phyloP scores from a whole-genome alignment of 2,888 invertebrate species.

The Amitus sp. region DNA sequence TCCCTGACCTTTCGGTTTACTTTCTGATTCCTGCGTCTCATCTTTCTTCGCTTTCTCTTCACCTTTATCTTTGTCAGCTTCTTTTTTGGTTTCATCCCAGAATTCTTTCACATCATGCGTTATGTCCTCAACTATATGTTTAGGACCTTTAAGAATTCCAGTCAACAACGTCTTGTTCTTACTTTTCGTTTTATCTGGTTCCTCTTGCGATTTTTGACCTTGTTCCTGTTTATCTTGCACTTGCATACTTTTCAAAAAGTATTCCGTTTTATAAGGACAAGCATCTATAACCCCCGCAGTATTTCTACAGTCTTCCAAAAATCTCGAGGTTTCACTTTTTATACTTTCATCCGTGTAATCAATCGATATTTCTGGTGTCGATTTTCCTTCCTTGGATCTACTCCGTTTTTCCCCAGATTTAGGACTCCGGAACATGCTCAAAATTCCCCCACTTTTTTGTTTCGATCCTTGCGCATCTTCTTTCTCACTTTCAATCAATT shows the following conservation, averaged over 20 bases:
- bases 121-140: slow-evolving; percentile 32
- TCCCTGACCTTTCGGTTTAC: too few relatives aligned
- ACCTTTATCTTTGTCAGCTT: slow-evolving; percentile 8
- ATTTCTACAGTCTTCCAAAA: slow-evolving; percentile 56
- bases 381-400: slow-evolving; percentile 54
- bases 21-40: too few relatives aligned
- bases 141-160: slow-evolving; percentile 31
- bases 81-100: slow-evolving; percentile 38
- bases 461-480: slow-evolving; percentile 30
- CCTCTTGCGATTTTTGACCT: slow-evolving; percentile 17
- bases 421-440: slow-evolving; percentile 56
- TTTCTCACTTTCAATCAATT: neutral
- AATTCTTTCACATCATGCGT: slow-evolving; percentile 39
- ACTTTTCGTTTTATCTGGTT: slow-evolving; percentile 14
- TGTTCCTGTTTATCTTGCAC: neutral
- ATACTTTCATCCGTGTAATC: slow-evolving; percentile 46
- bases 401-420: slow-evolving; percentile 52
- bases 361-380: slow-evolving; percentile 48
- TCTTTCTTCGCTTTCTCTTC: too few relatives aligned
- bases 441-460: slow-evolving; percentile 50
- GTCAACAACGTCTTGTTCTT: slow-evolving; percentile 7
- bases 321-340: slow-evolving; percentile 49
- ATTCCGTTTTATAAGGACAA: slow-evolving; percentile 44
- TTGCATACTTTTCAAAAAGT: slow-evolving; percentile 26
- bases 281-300: slow-evolving; percentile 44